Percentiles rank a stretch among this genome's conserved stretches.
phyloP scores from a whole-genome alignment of 2,113 vertebrate genomes.

The Myanophis thanlyinensis region DNA sequence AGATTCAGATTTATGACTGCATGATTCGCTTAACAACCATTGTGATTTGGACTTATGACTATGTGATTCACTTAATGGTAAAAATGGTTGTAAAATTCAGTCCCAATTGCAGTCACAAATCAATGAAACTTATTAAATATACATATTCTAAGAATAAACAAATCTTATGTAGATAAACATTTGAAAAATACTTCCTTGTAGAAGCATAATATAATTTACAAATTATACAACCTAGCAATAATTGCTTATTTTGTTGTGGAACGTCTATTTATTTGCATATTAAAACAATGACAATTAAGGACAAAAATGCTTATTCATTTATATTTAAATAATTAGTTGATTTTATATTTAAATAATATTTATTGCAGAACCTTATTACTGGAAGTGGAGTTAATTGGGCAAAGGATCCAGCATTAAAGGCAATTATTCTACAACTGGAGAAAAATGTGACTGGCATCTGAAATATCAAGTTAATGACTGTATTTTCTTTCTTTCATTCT shows the following conservation, averaged over 20 bases:
- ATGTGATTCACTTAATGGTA: neutral
- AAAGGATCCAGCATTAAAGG: conserved; percentile 64
- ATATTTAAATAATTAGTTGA: neutral
- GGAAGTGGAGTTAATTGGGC: conserved; percentile 74
- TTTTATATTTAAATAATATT: conserved; percentile 2
- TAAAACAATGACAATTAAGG: neutral
- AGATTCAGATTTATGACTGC: neutral
- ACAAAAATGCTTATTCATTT: neutral
- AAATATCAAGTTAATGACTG: neutral
- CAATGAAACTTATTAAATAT: neutral
- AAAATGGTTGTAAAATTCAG: neutral
- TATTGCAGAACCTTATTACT: conserved; percentile 66
- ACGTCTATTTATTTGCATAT: neutral
- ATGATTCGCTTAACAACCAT: neutral
- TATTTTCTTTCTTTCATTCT: rapidly evolving
- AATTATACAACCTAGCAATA: neutral
- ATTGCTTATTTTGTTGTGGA: neutral
- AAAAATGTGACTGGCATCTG: conserved; percentile 25
- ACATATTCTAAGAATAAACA: neutral
- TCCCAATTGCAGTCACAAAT: neutral
- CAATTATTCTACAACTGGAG: conserved; percentile 67
- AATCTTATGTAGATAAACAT: neutral
- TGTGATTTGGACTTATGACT: neutral
- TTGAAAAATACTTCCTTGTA: neutral
- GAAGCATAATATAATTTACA: neutral